phyloP scores from a whole-genome alignment of 2,888 invertebrate species.

The Baronia brevicornis region DNA sequence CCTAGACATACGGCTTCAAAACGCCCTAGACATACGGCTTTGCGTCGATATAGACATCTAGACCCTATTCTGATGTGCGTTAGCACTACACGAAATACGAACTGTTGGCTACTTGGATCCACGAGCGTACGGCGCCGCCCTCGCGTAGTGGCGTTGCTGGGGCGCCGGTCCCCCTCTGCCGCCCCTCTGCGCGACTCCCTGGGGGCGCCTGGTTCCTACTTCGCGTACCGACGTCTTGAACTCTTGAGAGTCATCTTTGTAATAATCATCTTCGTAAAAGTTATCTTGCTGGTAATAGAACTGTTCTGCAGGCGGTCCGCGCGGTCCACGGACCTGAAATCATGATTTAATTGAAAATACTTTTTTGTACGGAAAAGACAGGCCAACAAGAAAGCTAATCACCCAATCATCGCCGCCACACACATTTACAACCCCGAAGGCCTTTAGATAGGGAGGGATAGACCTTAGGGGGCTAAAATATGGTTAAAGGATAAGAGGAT shows the following conservation, averaged over 20 bases:
- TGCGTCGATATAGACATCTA: background rate
- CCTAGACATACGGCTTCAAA: too few relatives aligned
- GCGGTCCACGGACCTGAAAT: conserved; percentile 46
- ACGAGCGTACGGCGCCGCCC: conserved; percentile 54
- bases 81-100: conserved; percentile 21
- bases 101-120: conserved; percentile 50
- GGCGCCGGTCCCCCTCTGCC: conserved; percentile 20
- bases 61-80: background rate
- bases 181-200: too few relatives aligned
- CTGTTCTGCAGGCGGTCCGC: conserved; percentile 81
- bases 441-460: too few relatives aligned
- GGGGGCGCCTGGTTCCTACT: conserved; percentile 53
- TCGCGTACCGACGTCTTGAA: conserved; percentile 53
- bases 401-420: too few relatives aligned
- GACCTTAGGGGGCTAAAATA: too few relatives aligned
- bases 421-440: too few relatives aligned
- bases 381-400: too few relatives aligned
- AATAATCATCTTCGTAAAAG: conserved; percentile 54
- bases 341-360: too few relatives aligned
- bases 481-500: too few relatives aligned
- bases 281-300: conserved; percentile 77
- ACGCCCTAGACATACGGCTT: conserved; percentile 10
- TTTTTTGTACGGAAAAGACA: too few relatives aligned
- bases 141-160: conserved; percentile 32
- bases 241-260: conserved; percentile 34